Evolutionary conservation across 2,797 vertebrate species (phyloP).

Genomic region (Oryzias dopingdopingensis): DNA sequence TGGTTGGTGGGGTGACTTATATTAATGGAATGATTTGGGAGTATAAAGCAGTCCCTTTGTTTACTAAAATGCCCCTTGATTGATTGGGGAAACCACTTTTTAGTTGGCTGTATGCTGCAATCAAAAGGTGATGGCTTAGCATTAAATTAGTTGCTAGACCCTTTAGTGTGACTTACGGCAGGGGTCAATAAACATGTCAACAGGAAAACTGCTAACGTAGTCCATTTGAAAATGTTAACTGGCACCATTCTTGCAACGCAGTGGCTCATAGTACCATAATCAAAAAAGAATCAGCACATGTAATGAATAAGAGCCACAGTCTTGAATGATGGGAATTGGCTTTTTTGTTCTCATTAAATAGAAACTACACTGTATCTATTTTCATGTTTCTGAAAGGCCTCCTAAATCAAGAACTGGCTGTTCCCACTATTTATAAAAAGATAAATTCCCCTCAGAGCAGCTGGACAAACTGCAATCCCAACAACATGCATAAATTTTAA

Average conservation of each 20-base stretch:
- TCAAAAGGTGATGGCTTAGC: conserved; percentile 65
- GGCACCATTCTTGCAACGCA: conserved; percentile 28
- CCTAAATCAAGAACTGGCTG: conserved; percentile 3
- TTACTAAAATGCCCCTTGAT: conserved; percentile 74
- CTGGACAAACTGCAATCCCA: conserved; percentile 12
- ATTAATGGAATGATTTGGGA: conserved; percentile 90
- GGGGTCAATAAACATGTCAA: conserved; percentile 75
- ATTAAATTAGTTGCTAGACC: conserved; percentile 58
- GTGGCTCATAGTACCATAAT: conserved; percentile 45
- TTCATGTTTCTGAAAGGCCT: conserved; percentile 21
- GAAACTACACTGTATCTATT: conserved; percentile 4
- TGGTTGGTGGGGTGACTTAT: conserved; percentile 83
- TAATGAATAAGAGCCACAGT: conserved; percentile 7
- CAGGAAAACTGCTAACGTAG: conserved; percentile 65
- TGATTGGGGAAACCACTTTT: conserved; percentile 58
- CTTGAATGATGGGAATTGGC: conserved; percentile 8
- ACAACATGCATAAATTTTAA: conserved; percentile 49
- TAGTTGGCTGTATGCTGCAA: conserved; percentile 62
- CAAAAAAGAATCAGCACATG: conserved; percentile 24
- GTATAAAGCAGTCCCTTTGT: conserved; percentile 69
- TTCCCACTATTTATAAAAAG: conserved; percentile 13
- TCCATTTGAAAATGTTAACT: conserved; percentile 58
- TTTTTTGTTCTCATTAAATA: conserved; percentile 30
- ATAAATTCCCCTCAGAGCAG: conserved; percentile 26
- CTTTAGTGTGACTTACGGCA: conserved; percentile 57